Evolutionary conservation across 2,113 vertebrate species (phyloP).

Genomic region (Anarrhichthys ocellatus): DNA sequence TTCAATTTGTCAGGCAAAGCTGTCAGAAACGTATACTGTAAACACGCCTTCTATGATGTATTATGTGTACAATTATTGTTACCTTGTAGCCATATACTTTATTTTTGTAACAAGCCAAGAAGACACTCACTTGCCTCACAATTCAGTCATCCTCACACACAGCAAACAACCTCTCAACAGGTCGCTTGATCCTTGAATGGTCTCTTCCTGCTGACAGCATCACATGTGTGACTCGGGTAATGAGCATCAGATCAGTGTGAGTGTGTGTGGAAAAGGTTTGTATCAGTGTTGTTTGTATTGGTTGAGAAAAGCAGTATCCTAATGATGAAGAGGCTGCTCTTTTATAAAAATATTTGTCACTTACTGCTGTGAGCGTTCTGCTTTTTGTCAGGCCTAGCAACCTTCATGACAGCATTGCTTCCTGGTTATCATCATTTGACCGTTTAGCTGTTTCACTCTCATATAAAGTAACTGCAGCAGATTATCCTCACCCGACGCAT

Average conservation of each 20-base stretch:
- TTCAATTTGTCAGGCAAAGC: not conserved
- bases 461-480: conserved; percentile 40
- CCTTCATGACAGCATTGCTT: conserved; percentile 21
- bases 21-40: not conserved
- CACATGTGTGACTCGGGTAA: not conserved
- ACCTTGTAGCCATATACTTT: not conserved
- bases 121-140: not conserved
- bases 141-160: not conserved
- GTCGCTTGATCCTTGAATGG: not conserved
- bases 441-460: conserved; percentile 40
- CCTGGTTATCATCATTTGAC: conserved; percentile 49
- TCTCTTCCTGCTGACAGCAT: not conserved
- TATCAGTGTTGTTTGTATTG: conserved; percentile 9
- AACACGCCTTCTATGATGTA: not conserved
- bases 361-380: conserved; percentile 15
- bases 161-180: not conserved
- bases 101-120: conserved; percentile 3
- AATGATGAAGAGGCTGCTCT: conserved; percentile 11
- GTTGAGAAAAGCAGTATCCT: conserved; percentile 5
- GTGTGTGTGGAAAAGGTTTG: not conserved
- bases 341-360: conserved; percentile 8
- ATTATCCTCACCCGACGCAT: conserved; percentile 42
- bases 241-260: not conserved
- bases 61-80: not conserved
- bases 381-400: conserved; percentile 38